Conservation (phyloP, 53 echinoderm and acorn worm genomes). For the Mesocentrotus franciscanus region DNA sequence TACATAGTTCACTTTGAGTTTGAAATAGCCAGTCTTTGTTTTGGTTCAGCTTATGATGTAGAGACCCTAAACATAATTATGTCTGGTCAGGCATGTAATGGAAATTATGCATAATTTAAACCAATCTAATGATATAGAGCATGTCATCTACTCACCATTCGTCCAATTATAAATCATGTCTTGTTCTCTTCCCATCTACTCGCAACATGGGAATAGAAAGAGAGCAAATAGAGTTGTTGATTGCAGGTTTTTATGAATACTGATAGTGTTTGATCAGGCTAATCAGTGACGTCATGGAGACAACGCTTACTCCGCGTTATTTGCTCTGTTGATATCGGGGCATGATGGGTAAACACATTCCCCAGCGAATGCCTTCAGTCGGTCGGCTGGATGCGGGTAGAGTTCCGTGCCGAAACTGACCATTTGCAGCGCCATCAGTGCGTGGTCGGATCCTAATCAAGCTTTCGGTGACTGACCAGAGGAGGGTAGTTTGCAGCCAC, state of each 20-base stretch:
- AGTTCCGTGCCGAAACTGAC: conserved; percentile 2
- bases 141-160: not conserved
- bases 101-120: conserved; percentile 27
- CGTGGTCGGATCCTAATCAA: not conserved
- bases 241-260: conserved; percentile 59
- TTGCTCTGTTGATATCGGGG: conserved; percentile 57
- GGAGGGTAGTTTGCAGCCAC: not conserved
- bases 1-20: no score
- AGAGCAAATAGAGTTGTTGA: conserved; percentile 30
- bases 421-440: not conserved
- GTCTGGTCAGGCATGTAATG: conserved; percentile 28
- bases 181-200: not conserved
- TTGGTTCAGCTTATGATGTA: not conserved
- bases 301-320: conserved; percentile 35
- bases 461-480: not conserved
- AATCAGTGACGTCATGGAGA: conserved; percentile 56
- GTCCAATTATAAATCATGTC: conserved; percentile 33
- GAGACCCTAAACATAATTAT: not conserved
- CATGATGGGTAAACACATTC: conserved; percentile 56
- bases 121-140: not conserved
- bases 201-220: conserved; percentile 34
- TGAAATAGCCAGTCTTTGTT: no score
- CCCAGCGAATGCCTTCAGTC: conserved; percentile 13
- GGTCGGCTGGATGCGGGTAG: not conserved
- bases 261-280: conserved; percentile 66